Evolutionary conservation across 2,113 vertebrate genomes (phyloP).

Genomic region (Siniperca chuatsi): DNA sequence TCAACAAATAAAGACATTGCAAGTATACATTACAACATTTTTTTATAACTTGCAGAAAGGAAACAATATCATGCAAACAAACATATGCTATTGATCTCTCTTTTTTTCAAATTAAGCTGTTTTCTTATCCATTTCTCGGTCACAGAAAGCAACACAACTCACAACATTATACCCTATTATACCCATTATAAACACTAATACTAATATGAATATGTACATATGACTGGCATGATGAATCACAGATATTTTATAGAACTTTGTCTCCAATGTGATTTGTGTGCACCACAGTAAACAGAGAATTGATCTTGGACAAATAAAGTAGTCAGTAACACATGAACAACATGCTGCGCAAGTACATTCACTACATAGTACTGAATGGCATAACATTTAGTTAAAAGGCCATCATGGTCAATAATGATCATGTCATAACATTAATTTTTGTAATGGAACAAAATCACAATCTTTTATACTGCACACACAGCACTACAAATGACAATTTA

Average conservation of each 20-base stretch:
- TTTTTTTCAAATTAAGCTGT: not conserved
- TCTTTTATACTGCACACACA: slow-evolving; percentile 7
- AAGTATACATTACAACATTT: slow-evolving; percentile 24
- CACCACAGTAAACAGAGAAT: slow-evolving; percentile 16
- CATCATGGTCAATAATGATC: slow-evolving; percentile 4
- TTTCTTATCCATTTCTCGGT: not conserved
- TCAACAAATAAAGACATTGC: slow-evolving; percentile 39
- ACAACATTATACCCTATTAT: slow-evolving; percentile 18
- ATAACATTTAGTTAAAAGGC: slow-evolving; percentile 31
- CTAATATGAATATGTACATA: not conserved
- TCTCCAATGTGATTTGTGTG: not conserved
- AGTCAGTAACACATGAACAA: slow-evolving; percentile 15
- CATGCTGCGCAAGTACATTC: slow-evolving; percentile 27
- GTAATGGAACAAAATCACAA: slow-evolving; percentile 10
- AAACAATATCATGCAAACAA: slow-evolving; percentile 33
- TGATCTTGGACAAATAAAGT: not conserved
- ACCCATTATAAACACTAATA: not conserved
- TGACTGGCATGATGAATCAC: not conserved
- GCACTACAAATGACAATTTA: not conserved
- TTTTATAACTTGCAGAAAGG: not conserved
- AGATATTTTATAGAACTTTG: not conserved
- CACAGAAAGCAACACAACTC: slow-evolving; percentile 34
- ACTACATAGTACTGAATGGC: slow-evolving; percentile 8
- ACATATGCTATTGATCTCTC: not conserved
- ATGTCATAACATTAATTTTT: slow-evolving; percentile 24